Conservation (phyloP, 2,888 invertebrate species). For the Clunio marinus region DNA sequence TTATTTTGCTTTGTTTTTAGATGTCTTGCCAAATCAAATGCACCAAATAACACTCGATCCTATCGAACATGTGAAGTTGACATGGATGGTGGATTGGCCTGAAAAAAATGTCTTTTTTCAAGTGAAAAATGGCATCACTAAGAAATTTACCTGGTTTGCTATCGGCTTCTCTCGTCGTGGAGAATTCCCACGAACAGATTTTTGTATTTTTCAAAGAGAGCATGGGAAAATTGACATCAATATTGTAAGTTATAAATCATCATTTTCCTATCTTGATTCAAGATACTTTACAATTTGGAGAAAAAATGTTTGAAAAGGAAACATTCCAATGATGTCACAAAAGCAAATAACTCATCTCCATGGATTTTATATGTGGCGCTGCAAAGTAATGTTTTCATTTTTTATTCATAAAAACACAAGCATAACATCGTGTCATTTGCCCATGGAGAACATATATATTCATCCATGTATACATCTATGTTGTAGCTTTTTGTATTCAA, state of each 20-base stretch:
- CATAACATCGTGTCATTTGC: no score
- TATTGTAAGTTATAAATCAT: constrained; percentile 40
- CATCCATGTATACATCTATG: no score
- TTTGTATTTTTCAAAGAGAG: constrained; percentile 75
- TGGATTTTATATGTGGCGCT: no score
- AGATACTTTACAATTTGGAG: not conserved
- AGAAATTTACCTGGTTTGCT: constrained; percentile 67
- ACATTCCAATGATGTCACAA: no score
- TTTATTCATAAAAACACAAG: no score
- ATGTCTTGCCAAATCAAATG: constrained; percentile 32
- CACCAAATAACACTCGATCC: constrained; percentile 28
- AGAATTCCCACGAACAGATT: constrained; percentile 66
- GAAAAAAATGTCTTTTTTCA: constrained; percentile 52
- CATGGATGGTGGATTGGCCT: constrained; percentile 48
- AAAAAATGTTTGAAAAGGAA: no score
- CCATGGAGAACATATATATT: no score
- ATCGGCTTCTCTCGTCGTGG: constrained; percentile 84
- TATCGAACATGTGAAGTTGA: constrained; percentile 18
- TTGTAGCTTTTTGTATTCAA: no score
- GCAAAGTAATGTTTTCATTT: no score
- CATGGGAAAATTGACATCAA: constrained; percentile 39
- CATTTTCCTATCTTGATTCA: not conserved
- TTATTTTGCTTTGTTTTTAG: not conserved
- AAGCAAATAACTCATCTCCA: no score
- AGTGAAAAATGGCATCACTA: constrained; percentile 50